phyloP scores from a whole-genome alignment of 2,888 invertebrate genomes.

The Melanotus villosus region DNA sequence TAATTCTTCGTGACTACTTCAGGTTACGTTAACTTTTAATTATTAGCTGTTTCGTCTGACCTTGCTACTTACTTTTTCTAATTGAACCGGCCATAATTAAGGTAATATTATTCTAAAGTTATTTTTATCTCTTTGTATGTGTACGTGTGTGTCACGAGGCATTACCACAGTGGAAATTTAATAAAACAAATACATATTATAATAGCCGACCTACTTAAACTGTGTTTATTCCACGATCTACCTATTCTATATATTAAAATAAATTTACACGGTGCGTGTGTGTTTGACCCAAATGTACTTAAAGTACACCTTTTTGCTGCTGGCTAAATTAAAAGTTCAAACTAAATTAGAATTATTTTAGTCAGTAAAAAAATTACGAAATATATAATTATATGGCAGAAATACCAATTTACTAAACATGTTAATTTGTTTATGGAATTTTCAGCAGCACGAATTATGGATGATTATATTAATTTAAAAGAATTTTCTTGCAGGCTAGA shows the following conservation, averaged over 20 bases:
- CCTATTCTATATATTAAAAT: background rate
- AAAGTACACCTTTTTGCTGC: background rate
- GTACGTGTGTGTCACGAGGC: background rate
- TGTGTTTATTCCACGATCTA: background rate
- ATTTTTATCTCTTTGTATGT: background rate
- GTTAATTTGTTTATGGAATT: no score
- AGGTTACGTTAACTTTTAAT: background rate
- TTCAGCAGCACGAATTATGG: no score
- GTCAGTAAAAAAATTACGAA: no score
- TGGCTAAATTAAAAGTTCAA: no score
- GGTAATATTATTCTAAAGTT: background rate
- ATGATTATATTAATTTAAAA: no score
- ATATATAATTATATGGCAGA: no score
- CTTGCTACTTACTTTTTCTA: constrained; percentile 7
- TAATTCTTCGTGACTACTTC: background rate
- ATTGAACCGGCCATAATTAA: background rate
- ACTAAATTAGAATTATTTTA: no score
- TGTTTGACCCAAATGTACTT: background rate
- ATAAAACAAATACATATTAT: background rate
- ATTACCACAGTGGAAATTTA: background rate
- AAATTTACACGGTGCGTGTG: background rate
- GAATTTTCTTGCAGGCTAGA: no score
- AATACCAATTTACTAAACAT: no score
- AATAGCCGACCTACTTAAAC: background rate
- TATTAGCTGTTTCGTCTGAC: background rate